Percentiles rank a stretch among this genome's conserved stretches.
These are phyloP conservation scores for Mastigias papua DNA, from an alignment of 30 jellyfish, hydroid and myxozoan species.

Conservation along the genomic window DNA sequence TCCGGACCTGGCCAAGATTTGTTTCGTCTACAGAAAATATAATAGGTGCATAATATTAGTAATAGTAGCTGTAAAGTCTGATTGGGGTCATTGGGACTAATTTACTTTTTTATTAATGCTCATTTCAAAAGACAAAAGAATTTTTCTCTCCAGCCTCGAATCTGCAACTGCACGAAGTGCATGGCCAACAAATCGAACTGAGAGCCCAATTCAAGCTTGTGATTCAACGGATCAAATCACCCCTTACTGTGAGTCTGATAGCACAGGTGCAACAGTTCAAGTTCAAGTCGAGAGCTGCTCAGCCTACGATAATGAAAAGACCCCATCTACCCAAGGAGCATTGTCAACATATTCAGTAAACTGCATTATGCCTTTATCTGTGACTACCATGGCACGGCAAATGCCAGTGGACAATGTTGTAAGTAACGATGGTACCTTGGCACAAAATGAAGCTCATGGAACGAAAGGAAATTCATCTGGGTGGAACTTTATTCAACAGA, in stretches of 20 bases:
- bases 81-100: too few relatives aligned
- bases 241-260: slow-evolving; percentile 42
- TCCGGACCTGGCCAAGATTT: too few relatives aligned
- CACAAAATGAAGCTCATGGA: slow-evolving; percentile 25
- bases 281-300: slow-evolving; percentile 25
- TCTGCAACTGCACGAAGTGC: slow-evolving; percentile 8
- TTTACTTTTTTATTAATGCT: not conserved
- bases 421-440: not conserved
- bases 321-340: not conserved
- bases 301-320: slow-evolving; percentile 2
- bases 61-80: too few relatives aligned
- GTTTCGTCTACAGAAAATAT: too few relatives aligned
- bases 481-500: slow-evolving; percentile 73
- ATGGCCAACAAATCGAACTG: slow-evolving; percentile 40
- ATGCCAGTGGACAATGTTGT: slow-evolving; percentile 10
- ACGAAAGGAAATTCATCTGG: slow-evolving; percentile 36
- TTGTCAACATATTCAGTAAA: slow-evolving; percentile 7
- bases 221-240: slow-evolving; percentile 73
- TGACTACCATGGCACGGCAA: slow-evolving; percentile 16
- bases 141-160: slow-evolving; percentile 22
- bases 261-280: slow-evolving; percentile 17
- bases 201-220: slow-evolving; percentile 68
- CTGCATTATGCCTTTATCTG: slow-evolving; percentile 8
- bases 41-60: too few relatives aligned
- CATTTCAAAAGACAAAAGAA: not conserved